A percentile compares a stretch with the other conserved stretches of the same genome.
Evolutionary conservation across 92 coral and sea anemone species (phyloP).

Genomic region (Bergia puertoricense): DNA sequence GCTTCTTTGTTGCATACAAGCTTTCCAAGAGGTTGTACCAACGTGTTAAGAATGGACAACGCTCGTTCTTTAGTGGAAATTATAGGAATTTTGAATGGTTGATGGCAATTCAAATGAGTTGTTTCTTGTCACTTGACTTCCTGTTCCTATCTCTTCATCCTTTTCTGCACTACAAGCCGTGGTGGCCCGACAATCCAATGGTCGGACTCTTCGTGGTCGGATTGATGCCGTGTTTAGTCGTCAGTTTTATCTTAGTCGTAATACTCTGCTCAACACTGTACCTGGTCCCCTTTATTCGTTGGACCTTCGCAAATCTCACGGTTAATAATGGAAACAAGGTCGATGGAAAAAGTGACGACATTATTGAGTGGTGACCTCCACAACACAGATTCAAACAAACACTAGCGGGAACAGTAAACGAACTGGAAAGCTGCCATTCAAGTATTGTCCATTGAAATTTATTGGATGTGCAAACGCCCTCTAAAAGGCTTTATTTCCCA

Average conservation of each 20-base stretch:
- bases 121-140: neutral
- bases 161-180: neutral
- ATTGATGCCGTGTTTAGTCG: neutral
- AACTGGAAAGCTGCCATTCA: too few relatives aligned
- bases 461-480: too few relatives aligned
- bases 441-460: too few relatives aligned
- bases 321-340: neutral
- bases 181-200: neutral
- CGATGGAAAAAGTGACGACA: too few relatives aligned
- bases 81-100: neutral
- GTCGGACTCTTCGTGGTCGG: neutral
- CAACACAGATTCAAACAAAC: neutral
- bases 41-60: neutral
- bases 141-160: neutral
- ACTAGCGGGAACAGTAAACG: too few relatives aligned
- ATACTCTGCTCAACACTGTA: neutral
- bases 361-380: too few relatives aligned
- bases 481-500: too few relatives aligned
- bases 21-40: neutral
- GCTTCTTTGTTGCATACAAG: neutral
- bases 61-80: neutral
- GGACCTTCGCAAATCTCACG: neutral
- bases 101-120: neutral
- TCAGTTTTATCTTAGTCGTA: neutral
- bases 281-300: neutral